Conservation (phyloP, 2,113 vertebrate genomes). For the Labrus mixtus region DNA sequence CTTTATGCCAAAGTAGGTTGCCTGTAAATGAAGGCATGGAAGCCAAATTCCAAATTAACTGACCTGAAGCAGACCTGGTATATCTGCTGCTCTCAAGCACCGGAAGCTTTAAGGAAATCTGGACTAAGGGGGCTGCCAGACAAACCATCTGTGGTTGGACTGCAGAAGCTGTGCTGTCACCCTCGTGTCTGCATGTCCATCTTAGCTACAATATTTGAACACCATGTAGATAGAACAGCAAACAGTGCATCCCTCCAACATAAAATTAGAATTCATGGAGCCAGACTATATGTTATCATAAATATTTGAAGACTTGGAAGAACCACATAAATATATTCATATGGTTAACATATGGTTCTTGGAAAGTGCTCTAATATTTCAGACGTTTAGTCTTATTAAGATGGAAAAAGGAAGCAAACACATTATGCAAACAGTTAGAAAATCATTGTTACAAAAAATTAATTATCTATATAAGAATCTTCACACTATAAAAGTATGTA, state of each 20-base stretch:
- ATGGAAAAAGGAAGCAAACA: background rate
- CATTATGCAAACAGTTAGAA: background rate
- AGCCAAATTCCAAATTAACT: slow-evolving; percentile 73
- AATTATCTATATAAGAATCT: too few relatives aligned
- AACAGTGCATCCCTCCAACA: slow-evolving; percentile 19
- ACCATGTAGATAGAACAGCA: slow-evolving; percentile 22
- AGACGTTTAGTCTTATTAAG: background rate
- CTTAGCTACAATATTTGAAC: slow-evolving; percentile 55
- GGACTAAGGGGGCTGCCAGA: slow-evolving; percentile 66
- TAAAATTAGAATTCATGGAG: slow-evolving; percentile 2
- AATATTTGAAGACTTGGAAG: background rate
- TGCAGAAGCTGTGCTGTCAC: slow-evolving; percentile 68
- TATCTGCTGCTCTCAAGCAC: slow-evolving; percentile 63
- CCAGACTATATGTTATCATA: background rate
- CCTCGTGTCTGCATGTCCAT: slow-evolving; percentile 57
- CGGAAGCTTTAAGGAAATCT: slow-evolving; percentile 68
- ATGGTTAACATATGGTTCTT: background rate
- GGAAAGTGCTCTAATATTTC: background rate
- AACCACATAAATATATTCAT: background rate
- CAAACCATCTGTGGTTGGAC: slow-evolving; percentile 71
- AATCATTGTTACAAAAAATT: too few relatives aligned
- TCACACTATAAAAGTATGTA: too few relatives aligned
- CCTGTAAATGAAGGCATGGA: slow-evolving; percentile 52
- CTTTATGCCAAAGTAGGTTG: slow-evolving; percentile 60
- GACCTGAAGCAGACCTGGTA: slow-evolving; percentile 62